Base-by-base conservation (phyloP, 2,113 vertebrate genomes). In the Thryonomys swinderianus region DNA sequence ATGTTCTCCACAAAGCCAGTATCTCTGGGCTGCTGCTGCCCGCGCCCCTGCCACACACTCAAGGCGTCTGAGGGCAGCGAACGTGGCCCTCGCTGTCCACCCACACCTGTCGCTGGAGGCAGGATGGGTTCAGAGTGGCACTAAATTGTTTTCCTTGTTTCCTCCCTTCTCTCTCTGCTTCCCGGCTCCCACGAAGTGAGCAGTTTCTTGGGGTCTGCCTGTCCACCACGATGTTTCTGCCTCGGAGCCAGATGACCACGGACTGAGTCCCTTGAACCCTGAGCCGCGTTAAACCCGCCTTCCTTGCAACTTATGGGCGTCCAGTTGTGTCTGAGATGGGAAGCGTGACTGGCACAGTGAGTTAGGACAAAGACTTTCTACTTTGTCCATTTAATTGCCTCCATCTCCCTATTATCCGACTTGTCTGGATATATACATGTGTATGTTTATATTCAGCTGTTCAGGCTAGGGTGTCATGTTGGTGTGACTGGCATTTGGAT, bases 21-120 rank as follows among this genome's bases (percentile, higher is more conserved):
- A 7, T 64, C 27, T 14, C 20, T 2, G 37, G 25, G 40, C 17
- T 1, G 3, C 9, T 1, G 17, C 20, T 0, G 0, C 7, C 10
- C 1, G 5, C 3, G 25, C 13, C 64, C 20, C 37, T n/a, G 57
- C 64, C 85, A 12, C n/a, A 9, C 16, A 51, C 4, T 25, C 25
- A 27, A 3, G 13, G 1, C 34, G 66, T 30, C 18, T 92, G 20
- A 14, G 34, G 5, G 23, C 42, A 51, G 57, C 3, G 8, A 21
- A 11, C 2, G 12, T 17, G n/a, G 14, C 37, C 37, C n/a, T 32
- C n/a, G 5, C 4, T 16, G 37, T 32, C 51, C 32, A 12, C 21
- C 27, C 16, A 67, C 18, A 32, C 27, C 7, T 18, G 40, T 21
- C 2, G 4, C 55, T 37, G 20, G 11, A 42, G 0, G 51, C 13